A percentile compares a stretch with the other conserved stretches of the same genome.
Conservation (phyloP, 2,797 vertebrate genomes). For the Microchirus variegatus region DNA sequence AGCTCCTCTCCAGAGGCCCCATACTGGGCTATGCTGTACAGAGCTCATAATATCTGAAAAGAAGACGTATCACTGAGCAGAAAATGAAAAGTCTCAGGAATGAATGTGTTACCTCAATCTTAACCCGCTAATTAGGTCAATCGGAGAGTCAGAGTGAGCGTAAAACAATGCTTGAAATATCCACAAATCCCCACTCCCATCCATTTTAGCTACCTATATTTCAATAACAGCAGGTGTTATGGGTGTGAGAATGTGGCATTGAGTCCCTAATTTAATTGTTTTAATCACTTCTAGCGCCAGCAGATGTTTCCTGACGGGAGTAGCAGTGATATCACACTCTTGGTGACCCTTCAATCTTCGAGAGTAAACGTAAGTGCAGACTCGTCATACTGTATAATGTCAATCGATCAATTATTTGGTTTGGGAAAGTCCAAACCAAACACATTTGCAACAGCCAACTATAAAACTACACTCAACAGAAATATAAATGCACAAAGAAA, state of each 20-base stretch:
- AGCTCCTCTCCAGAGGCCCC: conserved; percentile 58
- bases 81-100: background rate
- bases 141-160: background rate
- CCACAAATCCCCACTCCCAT: background rate
- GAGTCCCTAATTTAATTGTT: conserved; percentile 1
- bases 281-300: conserved; percentile 68
- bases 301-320: conserved; percentile 79
- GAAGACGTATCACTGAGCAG: conserved; percentile 8
- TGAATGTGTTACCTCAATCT: background rate
- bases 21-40: conserved; percentile 52
- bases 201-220: background rate
- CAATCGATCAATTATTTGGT: no score
- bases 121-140: background rate
- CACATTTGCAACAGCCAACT: no score
- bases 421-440: no score
- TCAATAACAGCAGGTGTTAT: no score
- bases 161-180: background rate
- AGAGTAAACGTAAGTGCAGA: conserved; percentile 56
- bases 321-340: conserved; percentile 64
- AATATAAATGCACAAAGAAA: no score
- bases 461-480: background rate
- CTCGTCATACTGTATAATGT: no score
- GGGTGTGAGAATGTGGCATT: no score
- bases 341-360: conserved; percentile 53
- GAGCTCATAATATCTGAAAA: conserved; percentile 18